Evolutionary conservation across 2,888 invertebrate species (phyloP).

Genomic region (Sesia apiformis): DNA sequence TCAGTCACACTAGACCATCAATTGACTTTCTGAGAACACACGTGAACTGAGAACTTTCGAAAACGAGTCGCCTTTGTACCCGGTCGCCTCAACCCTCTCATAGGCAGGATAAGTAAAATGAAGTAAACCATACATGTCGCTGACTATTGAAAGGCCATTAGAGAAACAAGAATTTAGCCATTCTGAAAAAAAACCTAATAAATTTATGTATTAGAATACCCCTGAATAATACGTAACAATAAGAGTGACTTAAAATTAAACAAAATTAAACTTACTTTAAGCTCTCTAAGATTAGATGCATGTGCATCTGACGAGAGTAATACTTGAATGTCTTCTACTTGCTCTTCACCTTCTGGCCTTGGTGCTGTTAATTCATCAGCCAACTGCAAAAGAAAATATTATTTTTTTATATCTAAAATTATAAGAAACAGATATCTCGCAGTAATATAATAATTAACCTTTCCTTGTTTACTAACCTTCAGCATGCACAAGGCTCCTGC

Average conservation of each 20-base stretch:
- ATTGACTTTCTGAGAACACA: too few relatives aligned
- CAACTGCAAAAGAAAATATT: constrained; percentile 45
- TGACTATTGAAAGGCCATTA: not conserved
- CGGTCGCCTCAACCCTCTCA: too few relatives aligned
- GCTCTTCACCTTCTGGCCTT: constrained; percentile 91
- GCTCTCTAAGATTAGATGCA: constrained; percentile 85
- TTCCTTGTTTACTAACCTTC: too few relatives aligned
- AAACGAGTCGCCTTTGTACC: not conserved
- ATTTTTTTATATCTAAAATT: not conserved
- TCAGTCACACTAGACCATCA: too few relatives aligned
- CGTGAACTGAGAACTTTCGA: too few relatives aligned
- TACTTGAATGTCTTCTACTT: constrained; percentile 94
- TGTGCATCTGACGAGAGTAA: constrained; percentile 89
- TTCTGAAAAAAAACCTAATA: too few relatives aligned
- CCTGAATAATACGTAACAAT: too few relatives aligned
- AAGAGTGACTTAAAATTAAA: not conserved
- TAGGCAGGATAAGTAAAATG: not conserved
- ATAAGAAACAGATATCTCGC: not conserved
- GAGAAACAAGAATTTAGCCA: too few relatives aligned
- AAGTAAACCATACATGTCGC: not conserved
- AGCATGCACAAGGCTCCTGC: too few relatives aligned
- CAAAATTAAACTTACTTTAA: constrained; percentile 78
- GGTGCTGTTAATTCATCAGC: constrained; percentile 98
- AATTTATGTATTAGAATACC: too few relatives aligned
- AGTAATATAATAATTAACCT: not conserved